Evolutionary conservation across 1,140 invertebrate species (phyloP), one percentile per base, ranked within the genome.

Genomic region (Ylistrum balloti): DNA sequence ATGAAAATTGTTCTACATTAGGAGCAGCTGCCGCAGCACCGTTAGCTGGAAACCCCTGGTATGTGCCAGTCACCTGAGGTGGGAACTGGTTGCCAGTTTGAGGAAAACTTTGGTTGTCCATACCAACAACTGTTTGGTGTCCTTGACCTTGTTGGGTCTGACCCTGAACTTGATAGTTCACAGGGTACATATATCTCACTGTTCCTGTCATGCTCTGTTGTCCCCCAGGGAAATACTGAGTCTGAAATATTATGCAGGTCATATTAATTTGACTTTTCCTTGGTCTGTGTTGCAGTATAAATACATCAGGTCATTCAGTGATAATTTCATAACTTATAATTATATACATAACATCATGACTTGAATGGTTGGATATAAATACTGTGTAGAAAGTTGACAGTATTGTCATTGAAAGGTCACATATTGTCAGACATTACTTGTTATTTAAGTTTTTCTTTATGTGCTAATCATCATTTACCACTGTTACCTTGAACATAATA

Each of bases 201-300:
- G 86, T 41, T 41, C 86, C 88, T 1, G 85, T 32, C 45, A 92
- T 86, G n/a, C 85, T 89, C 91, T 92, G 91, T 85, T 85, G 87
- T 86, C 89, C 88, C 33, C 89, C 86, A 48, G 88, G 91, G 48
- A 48, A 92, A 92, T 86, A 90, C 45, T 90, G 91, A 88, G 89
- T 86, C 91, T 92, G 85, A 22, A 89, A 92, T 48, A 35, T 17
- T n/a, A 74, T 5, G 13, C n/a, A 74, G n/a, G 5, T 74, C 1
- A 74, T 74, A 74, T 28, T 74, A 28, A n/a, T 74, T 74, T 9
- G 28, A 28, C 22, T 74, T 74, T 7, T n/a, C n/a, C n/a, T n/a
- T n/a, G n/a, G n/a, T n/a, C n/a, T n/a, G n/a, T n/a, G n/a, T n/a
- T n/a, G n/a, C n/a, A n/a, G n/a, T n/a, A n/a, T n/a, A n/a, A n/a